Base-by-base conservation (phyloP, 2,888 invertebrate species). In the Xestia sexstrigata region DNA sequence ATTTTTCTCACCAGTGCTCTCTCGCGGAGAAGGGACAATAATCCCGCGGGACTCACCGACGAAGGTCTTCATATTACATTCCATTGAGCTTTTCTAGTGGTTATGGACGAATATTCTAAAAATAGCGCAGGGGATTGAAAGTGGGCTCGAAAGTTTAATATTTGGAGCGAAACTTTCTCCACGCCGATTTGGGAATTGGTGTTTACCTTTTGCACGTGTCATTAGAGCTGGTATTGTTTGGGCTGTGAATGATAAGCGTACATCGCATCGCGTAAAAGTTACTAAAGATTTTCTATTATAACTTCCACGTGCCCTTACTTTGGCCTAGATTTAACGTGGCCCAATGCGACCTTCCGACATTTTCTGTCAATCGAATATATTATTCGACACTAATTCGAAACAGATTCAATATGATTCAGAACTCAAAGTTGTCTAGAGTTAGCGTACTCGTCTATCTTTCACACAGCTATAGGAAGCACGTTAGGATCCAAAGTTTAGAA, bases 121-220 rank as follows among this genome's bases (percentile, higher is more conserved):
- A 84, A 86, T 88, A 84, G 80, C 80, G 65, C 60, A 13, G 74
- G 75, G 80, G 45, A 74, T 82, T 82, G 78, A 80, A 69, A 79
- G 69, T 76, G 49, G 74, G 71, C 68, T 75, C 71, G 26, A 86
- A 83, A 81, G 74, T 83, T 83, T 76, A 49, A 83, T 79, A 68
- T 74, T 45, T 58, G 70, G 23, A 68, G 55, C 35, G 47, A 81
- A 77, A 77, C 42, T 76, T 68, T 73, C 66, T 47, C 30, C 26
- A 42, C 3, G 17, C 9, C 72, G 80, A 58, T 70, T 60, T 66
- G 70, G 70, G 83, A 83, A 74, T 84, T 71, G 67, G 30, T 68
- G 68, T 76, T 69, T 62, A 76, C 63, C 71, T 79, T 76, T 85
- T 71, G 30, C 23, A 47, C 39, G 35, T 62, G 17, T 63, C 67